Base-by-base conservation (phyloP, 2,113 vertebrate species). In the Hypomesus transpacificus region DNA sequence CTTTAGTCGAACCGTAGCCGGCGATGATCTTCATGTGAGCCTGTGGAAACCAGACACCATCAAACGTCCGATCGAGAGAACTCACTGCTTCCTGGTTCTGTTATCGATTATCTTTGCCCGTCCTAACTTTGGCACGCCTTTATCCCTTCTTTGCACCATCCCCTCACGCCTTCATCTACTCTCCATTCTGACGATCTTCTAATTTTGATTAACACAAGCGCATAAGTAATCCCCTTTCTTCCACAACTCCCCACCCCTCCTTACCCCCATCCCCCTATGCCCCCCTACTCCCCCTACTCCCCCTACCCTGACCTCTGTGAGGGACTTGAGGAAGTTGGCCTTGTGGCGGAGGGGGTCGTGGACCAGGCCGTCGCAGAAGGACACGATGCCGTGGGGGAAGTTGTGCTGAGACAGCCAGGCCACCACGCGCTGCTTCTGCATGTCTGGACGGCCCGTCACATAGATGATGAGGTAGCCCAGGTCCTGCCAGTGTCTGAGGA, bases 391-490 rank as follows among this genome's bases (percentile, higher is more conserved):
- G 0, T 98, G 96, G 52, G 97, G 97, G 85, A 99, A 99, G 91
- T 99, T 99, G 94, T 99, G 97, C 90, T 99, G 97, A 28, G 97
- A 96, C 78, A 99, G 90, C 97, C 97, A 99, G 0, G 97, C 97
- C 34, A 99, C 97, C 76, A 99, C 97, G 69, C 97, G 93, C 87
- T 98, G 97, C 94, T 99, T 99, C 93, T 99, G 97, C 97, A 99
- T 99, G 92, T 99, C 97, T 0, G 97, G 97, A 69, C 97, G 94
- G 71, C 97, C 97, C 0, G 97, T 99, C 86, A 98, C 95, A 0
- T 99, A 98, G 89, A 99, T 96, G 81, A 99, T 99, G 92, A 99
- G 91, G 90, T 96, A 99, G 83, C 97, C 97, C 14, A 98, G 93
- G 90, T 99, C 97, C 88, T 99, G 97, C 97, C 97, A 99, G 94